Evolutionary conservation across 2,888 invertebrate genomes (phyloP).

Genomic region (Ptycholaimellus sp.): DNA sequence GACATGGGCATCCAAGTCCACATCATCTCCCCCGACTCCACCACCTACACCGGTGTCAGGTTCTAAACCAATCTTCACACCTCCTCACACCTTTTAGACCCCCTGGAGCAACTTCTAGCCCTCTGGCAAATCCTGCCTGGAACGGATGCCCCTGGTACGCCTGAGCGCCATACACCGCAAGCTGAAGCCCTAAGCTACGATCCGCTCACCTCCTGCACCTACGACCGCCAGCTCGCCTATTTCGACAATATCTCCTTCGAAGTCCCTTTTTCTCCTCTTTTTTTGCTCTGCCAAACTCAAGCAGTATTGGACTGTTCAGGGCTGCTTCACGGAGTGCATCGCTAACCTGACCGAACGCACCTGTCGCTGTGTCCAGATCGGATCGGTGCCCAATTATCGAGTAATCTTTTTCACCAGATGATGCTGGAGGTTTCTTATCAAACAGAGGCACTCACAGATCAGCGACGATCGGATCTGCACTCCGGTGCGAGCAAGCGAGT

Average conservation of each 20-base stretch:
- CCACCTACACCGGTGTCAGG: slow-evolving; percentile 1
- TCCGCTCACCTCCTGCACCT: too few relatives aligned
- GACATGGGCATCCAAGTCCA: slow-evolving; percentile 3
- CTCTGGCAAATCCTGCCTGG: slow-evolving; percentile 1
- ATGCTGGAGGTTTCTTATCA: too few relatives aligned
- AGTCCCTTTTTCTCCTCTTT: too few relatives aligned
- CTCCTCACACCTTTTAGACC: too few relatives aligned
- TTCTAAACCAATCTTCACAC: too few relatives aligned
- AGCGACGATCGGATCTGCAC: background rate
- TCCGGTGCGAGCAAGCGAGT: background rate
- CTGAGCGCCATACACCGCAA: background rate
- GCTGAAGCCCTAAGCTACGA: background rate
- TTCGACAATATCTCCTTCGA: too few relatives aligned
- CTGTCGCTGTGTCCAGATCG: slow-evolving; percentile 3
- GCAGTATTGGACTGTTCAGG: too few relatives aligned
- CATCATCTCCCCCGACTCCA: slow-evolving; percentile 2
- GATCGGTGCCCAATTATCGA: background rate
- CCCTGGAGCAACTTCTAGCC: too few relatives aligned
- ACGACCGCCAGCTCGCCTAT: too few relatives aligned
- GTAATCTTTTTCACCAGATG: too few relatives aligned
- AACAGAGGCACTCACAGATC: too few relatives aligned
- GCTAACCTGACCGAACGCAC: slow-evolving; percentile 1
- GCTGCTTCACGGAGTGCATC: slow-evolving; percentile 3
- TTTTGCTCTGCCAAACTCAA: too few relatives aligned
- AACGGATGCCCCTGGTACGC: background rate